Base-by-base conservation (phyloP, 2,888 invertebrate species). In the Eulithis testata region DNA sequence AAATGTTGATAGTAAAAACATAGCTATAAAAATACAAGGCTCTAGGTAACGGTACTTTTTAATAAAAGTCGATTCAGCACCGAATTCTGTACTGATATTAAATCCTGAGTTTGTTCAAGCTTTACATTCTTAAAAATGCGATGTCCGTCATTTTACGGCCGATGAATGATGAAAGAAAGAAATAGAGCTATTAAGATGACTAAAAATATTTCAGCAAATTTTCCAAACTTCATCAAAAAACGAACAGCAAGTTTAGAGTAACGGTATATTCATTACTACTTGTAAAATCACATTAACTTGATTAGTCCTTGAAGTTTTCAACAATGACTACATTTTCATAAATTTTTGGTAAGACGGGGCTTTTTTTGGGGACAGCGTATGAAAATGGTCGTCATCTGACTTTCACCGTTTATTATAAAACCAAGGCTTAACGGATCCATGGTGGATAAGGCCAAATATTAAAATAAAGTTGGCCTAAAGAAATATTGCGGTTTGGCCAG, bases 401-500 rank as follows among this genome's bases (percentile, higher is more conserved):
- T 5, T 14, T 36, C 5, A 12, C 43, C 3, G 51, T 27, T 31
- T 51, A 1, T 2, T 14, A 11, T 6, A 12, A 51, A 53, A 12
- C 44, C 4, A 31, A 9, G 55, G 51, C 59, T 59, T 47, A 73
- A 66, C 71, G 75, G 80, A 79, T 81, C 80, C 77, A 77, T 72
- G 72, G 63, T 64, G 80, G 84, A 82, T 82, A 76, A 85, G 78
- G 67, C 85, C 84, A 86, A 90, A 90, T 90, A 90, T 90, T 89
- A 90, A n/a, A n/a, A n/a, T n/a, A n/a, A 89, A 89, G 85, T 87
- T 78, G 76, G 77, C 70, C 78, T 76, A 85, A 89, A 89, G 90
- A 90, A 85, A 87, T 86, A 91, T 89, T 88, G 86, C 88, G 77
- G 69, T 69, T 78, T 70, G 79, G 78, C 78, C 77, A 74, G 61